phyloP scores from a whole-genome alignment of 2,797 vertebrate genomes.

The Coracias cyanogaster region DNA sequence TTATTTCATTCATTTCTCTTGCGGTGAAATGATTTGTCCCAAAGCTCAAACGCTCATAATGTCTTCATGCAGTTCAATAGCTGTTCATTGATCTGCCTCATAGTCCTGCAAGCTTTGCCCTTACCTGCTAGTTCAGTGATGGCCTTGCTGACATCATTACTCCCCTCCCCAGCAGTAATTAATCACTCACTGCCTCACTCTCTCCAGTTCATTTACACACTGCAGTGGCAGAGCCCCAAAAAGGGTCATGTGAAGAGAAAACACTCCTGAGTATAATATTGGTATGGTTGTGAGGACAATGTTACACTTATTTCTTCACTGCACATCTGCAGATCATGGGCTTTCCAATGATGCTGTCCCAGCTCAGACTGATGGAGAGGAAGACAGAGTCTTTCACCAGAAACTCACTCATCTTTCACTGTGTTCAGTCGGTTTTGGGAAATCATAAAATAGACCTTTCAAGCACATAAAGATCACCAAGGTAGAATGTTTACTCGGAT shows the following conservation, averaged over 20 bases:
- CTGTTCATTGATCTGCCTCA: background rate
- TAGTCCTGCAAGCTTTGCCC: background rate
- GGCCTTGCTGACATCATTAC: background rate
- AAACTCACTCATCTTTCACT: slow-evolving; percentile 24
- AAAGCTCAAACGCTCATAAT: background rate
- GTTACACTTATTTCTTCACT: background rate
- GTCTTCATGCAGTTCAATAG: background rate
- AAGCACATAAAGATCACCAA: slow-evolving; percentile 28
- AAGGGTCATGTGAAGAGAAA: background rate
- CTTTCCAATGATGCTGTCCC: background rate
- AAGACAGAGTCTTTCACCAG: background rate
- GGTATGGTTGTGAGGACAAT: background rate
- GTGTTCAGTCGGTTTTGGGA: slow-evolving; percentile 33
- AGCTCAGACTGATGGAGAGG: background rate
- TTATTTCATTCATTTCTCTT: background rate
- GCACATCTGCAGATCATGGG: background rate
- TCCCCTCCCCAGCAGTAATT: background rate
- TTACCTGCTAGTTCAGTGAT: background rate
- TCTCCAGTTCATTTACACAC: background rate
- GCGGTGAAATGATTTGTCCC: background rate
- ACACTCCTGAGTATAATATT: rapidly evolving
- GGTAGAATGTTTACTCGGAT: background rate
- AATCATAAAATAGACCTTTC: slow-evolving; percentile 37
- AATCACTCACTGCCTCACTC: slow-evolving; percentile 8
- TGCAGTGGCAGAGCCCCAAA: background rate